Conservation (phyloP, 2,113 vertebrate genomes). For the Otolemur garnettii region DNA sequence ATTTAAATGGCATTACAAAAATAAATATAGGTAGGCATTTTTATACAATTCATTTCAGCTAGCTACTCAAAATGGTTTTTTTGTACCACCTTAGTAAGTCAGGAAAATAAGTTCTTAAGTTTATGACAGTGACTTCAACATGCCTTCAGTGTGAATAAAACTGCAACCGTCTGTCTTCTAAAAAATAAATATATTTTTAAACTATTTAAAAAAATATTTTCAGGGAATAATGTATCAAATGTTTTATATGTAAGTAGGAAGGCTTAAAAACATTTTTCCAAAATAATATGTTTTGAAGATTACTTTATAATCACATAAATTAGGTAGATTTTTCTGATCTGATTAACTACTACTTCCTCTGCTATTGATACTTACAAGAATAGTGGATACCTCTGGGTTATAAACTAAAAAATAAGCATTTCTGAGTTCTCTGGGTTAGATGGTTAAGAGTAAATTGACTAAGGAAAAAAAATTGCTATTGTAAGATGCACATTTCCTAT, state of each 20-base stretch:
- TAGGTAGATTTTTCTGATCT: not conserved
- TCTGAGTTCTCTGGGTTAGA: not conserved
- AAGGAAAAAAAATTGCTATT: not conserved
- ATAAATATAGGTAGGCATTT: not conserved
- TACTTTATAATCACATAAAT: not conserved
- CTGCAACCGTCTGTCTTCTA: not conserved
- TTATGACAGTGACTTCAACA: not conserved
- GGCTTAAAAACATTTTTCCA: not conserved
- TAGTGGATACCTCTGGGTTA: not conserved
- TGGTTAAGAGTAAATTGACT: not conserved
- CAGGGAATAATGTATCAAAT: not conserved
- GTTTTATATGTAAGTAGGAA: not conserved
- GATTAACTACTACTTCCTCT: conserved; percentile 16
- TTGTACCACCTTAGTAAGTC: not conserved
- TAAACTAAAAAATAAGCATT: conserved; percentile 2
- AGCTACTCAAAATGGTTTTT: not conserved
- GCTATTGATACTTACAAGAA: not conserved
- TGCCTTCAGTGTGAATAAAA: not conserved
- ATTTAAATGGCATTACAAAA: not conserved
- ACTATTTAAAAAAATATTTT: conserved; percentile 2
- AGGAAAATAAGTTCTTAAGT: not conserved
- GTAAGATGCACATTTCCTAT: not conserved
- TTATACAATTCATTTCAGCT: not conserved
- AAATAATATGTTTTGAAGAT: not conserved
- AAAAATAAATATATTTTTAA: not conserved